These are phyloP conservation scores for Zaprionus davidi DNA, from an alignment of 1,140 invertebrate genomes.

Conservation along the genomic window DNA sequence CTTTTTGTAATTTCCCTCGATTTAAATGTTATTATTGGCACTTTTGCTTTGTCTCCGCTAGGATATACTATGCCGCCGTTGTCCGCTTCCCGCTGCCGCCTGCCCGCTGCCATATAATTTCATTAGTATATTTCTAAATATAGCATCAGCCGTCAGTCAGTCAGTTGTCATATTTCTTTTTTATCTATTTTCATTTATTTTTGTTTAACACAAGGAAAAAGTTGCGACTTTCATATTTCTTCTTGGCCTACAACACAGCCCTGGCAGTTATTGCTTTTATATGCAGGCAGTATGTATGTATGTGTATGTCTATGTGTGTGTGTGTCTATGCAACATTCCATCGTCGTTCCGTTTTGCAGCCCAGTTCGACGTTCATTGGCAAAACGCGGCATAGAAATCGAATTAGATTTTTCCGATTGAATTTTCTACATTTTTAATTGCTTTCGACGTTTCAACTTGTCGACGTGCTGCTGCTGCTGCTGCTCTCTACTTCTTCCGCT, in stretches of 20 bases:
- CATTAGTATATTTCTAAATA: slow-evolving; percentile 78
- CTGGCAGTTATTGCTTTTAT: slow-evolving; percentile 74
- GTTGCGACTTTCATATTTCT: slow-evolving; percentile 65
- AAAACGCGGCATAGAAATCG: slow-evolving; percentile 81
- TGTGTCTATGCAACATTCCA: slow-evolving; percentile 66
- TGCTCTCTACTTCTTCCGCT: not conserved
- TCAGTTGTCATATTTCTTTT: slow-evolving; percentile 36
- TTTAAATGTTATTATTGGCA: slow-evolving; percentile 72
- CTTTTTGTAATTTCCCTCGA: slow-evolving; percentile 54
- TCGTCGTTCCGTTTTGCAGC: slow-evolving; percentile 59
- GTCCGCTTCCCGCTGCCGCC: too few species aligned
- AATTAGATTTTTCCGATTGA: slow-evolving; percentile 83
- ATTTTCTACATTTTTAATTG: slow-evolving; percentile 83
- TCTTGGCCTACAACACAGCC: slow-evolving; percentile 57
- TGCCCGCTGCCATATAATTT: slow-evolving; percentile 66
- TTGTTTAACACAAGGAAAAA: slow-evolving; percentile 48
- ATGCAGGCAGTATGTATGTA: slow-evolving; percentile 26
- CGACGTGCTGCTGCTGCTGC: slow-evolving; percentile 38
- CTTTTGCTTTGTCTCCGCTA: slow-evolving; percentile 56
- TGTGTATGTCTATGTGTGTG: slow-evolving; percentile 30
- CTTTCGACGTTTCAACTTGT: slow-evolving; percentile 82
- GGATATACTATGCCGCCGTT: slow-evolving; percentile 56
- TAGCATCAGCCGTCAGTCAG: slow-evolving; percentile 42
- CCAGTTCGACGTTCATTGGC: slow-evolving; percentile 61
- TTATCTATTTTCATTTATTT: slow-evolving; percentile 23